Conservation (phyloP, 2,113 vertebrate species). For the Thamnaconus septentrionalis region DNA sequence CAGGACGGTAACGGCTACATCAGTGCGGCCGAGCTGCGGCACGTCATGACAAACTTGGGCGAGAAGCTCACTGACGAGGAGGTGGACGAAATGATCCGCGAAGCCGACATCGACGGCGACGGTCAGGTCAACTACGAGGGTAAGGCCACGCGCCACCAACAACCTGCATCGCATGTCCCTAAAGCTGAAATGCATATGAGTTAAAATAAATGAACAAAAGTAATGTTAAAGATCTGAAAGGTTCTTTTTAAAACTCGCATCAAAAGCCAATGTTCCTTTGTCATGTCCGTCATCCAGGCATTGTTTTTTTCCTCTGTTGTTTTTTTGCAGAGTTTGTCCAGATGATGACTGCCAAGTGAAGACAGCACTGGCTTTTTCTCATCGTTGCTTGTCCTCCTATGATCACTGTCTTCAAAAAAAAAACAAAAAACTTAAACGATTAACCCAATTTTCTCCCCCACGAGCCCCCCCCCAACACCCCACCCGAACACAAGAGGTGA, state of each 20-base stretch:
- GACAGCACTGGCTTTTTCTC: slow-evolving; percentile 56
- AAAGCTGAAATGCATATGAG: no score
- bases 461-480: slow-evolving; percentile 18
- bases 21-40: slow-evolving; percentile 87
- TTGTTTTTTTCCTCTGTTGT: slow-evolving; percentile 10
- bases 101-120: slow-evolving; percentile 88
- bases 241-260: background rate
- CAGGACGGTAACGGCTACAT: slow-evolving; percentile 91
- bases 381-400: slow-evolving; percentile 80
- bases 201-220: no score
- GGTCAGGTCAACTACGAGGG: slow-evolving; percentile 94
- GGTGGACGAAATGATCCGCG: slow-evolving; percentile 91
- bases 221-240: background rate
- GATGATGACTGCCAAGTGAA: slow-evolving; percentile 95
- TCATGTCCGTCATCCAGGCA: background rate
- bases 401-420: slow-evolving; percentile 77
- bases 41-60: slow-evolving; percentile 91
- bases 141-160: slow-evolving; percentile 49
- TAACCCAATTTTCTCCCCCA: slow-evolving; percentile 38
- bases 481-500: background rate
- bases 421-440: slow-evolving; percentile 61
- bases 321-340: slow-evolving; percentile 86
- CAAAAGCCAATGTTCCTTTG: background rate
- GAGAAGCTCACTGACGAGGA: slow-evolving; percentile 91
- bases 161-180: no score